A percentile compares a stretch with the other conserved stretches of the same genome.
Conservation (phyloP, 1,140 invertebrate species). For the Drosophila sproati region DNA sequence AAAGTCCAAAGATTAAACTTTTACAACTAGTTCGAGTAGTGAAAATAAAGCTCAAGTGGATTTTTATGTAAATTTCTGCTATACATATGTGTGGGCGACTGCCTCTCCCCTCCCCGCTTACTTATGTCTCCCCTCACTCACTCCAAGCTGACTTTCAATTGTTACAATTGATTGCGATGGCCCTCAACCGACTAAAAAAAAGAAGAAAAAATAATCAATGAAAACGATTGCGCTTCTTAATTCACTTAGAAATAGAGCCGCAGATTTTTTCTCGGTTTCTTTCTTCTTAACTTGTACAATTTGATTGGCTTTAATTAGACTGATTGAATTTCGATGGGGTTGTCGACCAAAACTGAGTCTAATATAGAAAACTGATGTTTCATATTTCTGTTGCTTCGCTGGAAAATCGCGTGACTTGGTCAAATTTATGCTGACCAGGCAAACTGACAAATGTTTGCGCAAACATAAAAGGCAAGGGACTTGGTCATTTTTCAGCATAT, state of each 20-base stretch:
- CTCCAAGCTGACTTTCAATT: slow-evolving; percentile 66
- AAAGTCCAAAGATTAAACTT: slow-evolving; percentile 24
- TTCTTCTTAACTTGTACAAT: slow-evolving; percentile 8
- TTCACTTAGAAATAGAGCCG: slow-evolving; percentile 46
- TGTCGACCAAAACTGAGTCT: slow-evolving; percentile 23
- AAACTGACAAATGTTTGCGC: slow-evolving; percentile 64
- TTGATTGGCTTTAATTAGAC: slow-evolving; percentile 80
- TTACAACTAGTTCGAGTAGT: slow-evolving; percentile 22
- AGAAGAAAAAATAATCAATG: slow-evolving; percentile 54
- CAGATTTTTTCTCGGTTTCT: slow-evolving; percentile 17
- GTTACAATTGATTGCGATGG: slow-evolving; percentile 72
- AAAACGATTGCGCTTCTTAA: slow-evolving; percentile 68
- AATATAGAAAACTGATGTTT: slow-evolving; percentile 30
- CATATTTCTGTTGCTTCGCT: slow-evolving; percentile 16
- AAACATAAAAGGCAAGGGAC: slow-evolving; percentile 51
- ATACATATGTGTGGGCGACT: background rate
- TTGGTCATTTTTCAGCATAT: slow-evolving; percentile 55
- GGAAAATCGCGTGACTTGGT: slow-evolving; percentile 63
- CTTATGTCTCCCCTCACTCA: background rate
- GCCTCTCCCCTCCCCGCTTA: background rate
- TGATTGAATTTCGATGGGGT: slow-evolving; percentile 68
- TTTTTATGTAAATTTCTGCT: slow-evolving; percentile 72
- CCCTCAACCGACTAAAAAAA: slow-evolving; percentile 27
- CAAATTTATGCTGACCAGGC: slow-evolving; percentile 43
- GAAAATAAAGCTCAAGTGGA: slow-evolving; percentile 70